Percentiles rank a stretch among this genome's conserved stretches.
Conservation (phyloP, 2,888 invertebrate species). For the Protodeltote pygarga region DNA sequence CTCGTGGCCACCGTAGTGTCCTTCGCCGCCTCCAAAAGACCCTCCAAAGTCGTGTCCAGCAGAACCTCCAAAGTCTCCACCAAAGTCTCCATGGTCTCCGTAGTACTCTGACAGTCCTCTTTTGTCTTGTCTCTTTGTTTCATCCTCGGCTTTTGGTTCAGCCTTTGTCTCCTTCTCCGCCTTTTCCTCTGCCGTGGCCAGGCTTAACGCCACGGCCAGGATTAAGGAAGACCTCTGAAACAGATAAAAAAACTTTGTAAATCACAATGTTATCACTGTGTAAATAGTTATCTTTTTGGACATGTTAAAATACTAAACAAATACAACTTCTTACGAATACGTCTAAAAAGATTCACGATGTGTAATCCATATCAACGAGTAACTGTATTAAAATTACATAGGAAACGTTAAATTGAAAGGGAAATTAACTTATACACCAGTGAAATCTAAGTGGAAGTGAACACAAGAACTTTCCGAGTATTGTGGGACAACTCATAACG, state of each 20-base stretch:
- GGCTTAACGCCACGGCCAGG: slow-evolving; percentile 85
- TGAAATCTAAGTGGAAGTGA: slow-evolving; percentile 44
- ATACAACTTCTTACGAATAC: too few relatives aligned
- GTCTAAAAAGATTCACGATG: not conserved
- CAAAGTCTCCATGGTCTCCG: slow-evolving; percentile 72
- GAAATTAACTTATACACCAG: slow-evolving; percentile 42
- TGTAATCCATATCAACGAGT: not conserved
- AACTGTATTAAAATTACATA: slow-evolving; percentile 11
- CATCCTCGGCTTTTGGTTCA: slow-evolving; percentile 76
- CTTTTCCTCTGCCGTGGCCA: slow-evolving; percentile 86
- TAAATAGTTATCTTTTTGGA: too few relatives aligned
- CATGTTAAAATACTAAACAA: too few relatives aligned
- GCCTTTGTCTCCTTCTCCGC: slow-evolving; percentile 80
- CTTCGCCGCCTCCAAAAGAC: slow-evolving; percentile 49
- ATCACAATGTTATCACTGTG: too few relatives aligned
- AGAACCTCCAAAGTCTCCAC: slow-evolving; percentile 58
- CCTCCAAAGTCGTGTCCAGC: slow-evolving; percentile 54
- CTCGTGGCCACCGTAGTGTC: slow-evolving; percentile 59
- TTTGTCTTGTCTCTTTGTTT: slow-evolving; percentile 86
- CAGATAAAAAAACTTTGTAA: slow-evolving; percentile 33
- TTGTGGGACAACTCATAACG: slow-evolving; percentile 46
- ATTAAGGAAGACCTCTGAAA: slow-evolving; percentile 81
- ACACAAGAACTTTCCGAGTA: slow-evolving; percentile 49
- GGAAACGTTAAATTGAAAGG: slow-evolving; percentile 31
- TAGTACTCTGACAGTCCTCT: slow-evolving; percentile 84